phyloP scores from a whole-genome alignment of 2,113 vertebrate genomes.

The Bubo bubo region DNA sequence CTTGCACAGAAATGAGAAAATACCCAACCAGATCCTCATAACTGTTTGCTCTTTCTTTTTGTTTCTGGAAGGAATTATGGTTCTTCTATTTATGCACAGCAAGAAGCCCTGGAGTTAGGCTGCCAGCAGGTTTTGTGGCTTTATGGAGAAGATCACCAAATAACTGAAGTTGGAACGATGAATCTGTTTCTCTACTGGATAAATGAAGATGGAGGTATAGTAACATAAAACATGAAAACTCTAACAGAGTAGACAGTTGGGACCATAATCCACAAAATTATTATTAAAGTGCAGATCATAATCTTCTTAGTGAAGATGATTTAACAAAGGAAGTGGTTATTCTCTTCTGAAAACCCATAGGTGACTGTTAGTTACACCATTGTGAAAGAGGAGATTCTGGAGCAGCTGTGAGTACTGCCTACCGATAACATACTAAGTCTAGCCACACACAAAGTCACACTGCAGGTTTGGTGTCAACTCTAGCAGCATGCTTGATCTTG shows the following conservation, averaged over 20 bases:
- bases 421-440: background rate
- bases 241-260: background rate
- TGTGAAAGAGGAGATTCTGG: background rate
- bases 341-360: background rate
- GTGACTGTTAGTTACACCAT: background rate
- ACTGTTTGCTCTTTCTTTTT: background rate
- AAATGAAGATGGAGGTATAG: conserved; percentile 89
- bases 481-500: background rate
- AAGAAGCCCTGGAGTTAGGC: conserved; percentile 78
- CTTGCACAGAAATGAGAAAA: background rate
- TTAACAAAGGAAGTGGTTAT: background rate
- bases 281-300: background rate
- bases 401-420: background rate
- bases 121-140: conserved; percentile 94
- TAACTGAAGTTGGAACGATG: conserved; percentile 95
- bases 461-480: background rate
- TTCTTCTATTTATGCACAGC: conserved; percentile 80
- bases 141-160: conserved; percentile 86
- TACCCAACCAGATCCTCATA: background rate
- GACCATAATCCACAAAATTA: background rate
- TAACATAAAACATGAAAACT: background rate
- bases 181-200: conserved; percentile 92
- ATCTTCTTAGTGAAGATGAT: background rate
- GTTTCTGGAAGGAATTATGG: conserved; percentile 85
- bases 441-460: background rate